A percentile compares a stretch with the other conserved stretches of the same genome.
These are phyloP conservation scores for Caenorhabditis doughertyi DNA, from an alignment of 2,888 invertebrate genomes.

Conservation along the genomic window DNA sequence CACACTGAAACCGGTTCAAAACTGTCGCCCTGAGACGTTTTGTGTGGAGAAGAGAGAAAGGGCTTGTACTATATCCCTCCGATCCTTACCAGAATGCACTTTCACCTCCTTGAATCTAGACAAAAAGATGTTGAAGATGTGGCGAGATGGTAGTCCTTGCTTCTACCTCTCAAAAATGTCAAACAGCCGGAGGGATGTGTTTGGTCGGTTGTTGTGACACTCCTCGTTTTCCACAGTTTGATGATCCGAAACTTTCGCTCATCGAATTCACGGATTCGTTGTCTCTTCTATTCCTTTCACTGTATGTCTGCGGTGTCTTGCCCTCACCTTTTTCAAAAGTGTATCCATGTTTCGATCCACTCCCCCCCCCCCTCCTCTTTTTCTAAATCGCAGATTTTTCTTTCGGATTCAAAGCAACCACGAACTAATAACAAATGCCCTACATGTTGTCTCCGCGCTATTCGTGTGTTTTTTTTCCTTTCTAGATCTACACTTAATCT, in stretches of 20 bases:
- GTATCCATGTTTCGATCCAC: conserved; percentile 62
- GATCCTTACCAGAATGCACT: conserved; percentile 62
- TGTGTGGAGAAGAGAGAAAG: background rate
- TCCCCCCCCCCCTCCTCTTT: conserved; percentile 18
- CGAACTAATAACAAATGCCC: conserved; percentile 63
- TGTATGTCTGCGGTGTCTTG: conserved; percentile 48
- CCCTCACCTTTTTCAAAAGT: conserved; percentile 56
- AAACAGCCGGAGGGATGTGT: conserved; percentile 32
- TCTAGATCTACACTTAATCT: conserved; percentile 19
- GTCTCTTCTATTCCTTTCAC: conserved; percentile 28
- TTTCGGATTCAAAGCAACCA: conserved; percentile 44
- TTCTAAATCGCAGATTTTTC: conserved; percentile 36
- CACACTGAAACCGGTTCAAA: conserved; percentile 49
- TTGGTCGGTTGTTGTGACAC: conserved; percentile 60
- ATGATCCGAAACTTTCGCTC: conserved; percentile 67
- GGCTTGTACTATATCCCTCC: conserved; percentile 60
- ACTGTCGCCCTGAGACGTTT: conserved; percentile 21
- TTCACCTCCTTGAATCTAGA: conserved; percentile 56
- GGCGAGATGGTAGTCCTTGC: conserved; percentile 22
- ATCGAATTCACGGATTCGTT: conserved; percentile 59
- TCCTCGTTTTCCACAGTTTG: conserved; percentile 59
- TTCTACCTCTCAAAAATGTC: conserved; percentile 48
- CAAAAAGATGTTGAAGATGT: conserved; percentile 53
- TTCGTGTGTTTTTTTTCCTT: conserved; percentile 29
- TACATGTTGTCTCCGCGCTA: conserved; percentile 56